Evolutionary conservation across 2,888 invertebrate genomes (phyloP).

Genomic region (Lasioglossum figueresi): DNA sequence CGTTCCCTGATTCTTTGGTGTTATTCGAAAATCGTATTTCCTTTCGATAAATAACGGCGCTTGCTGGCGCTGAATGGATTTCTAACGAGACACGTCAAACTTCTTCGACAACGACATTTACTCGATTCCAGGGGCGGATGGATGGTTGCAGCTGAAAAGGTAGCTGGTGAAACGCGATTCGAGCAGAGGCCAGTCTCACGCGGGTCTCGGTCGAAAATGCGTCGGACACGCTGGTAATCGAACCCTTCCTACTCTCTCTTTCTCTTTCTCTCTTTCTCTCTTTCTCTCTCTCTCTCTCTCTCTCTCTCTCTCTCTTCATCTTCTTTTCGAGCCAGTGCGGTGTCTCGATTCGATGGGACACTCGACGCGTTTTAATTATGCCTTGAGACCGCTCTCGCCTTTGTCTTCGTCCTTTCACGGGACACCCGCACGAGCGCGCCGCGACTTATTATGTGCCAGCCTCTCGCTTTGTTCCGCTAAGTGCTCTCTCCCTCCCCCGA

Average conservation of each 20-base stretch:
- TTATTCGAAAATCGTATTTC: slow-evolving; percentile 2
- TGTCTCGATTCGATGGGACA: slow-evolving; percentile 64
- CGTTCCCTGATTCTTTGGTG: neutral
- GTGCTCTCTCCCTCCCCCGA: slow-evolving; percentile 36
- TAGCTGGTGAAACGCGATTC: slow-evolving; percentile 61
- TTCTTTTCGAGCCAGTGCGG: slow-evolving; percentile 16
- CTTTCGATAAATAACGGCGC: slow-evolving; percentile 1
- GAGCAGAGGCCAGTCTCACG: slow-evolving; percentile 68
- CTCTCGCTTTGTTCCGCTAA: slow-evolving; percentile 66
- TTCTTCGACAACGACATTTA: slow-evolving; percentile 44
- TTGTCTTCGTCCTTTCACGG: slow-evolving; percentile 71
- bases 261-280: slow-evolving; percentile 24
- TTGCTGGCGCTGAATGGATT: slow-evolving; percentile 14
- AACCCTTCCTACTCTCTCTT: slow-evolving; percentile 51
- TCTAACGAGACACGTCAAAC: slow-evolving; percentile 45
- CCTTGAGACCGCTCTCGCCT: slow-evolving; percentile 67
- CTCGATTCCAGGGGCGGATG: slow-evolving; percentile 35
- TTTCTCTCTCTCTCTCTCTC: slow-evolving; percentile 29
- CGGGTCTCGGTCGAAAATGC: slow-evolving; percentile 58
- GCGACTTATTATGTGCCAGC: slow-evolving; percentile 72
- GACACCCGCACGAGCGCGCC: slow-evolving; percentile 73
- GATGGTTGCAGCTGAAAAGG: slow-evolving; percentile 3
- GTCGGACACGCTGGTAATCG: slow-evolving; percentile 72
- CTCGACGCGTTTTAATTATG: slow-evolving; percentile 81
- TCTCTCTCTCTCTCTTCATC: slow-evolving; percentile 21